phyloP scores from a whole-genome alignment of 2,113 vertebrate genomes.

The Pachycephala philippinensis region DNA sequence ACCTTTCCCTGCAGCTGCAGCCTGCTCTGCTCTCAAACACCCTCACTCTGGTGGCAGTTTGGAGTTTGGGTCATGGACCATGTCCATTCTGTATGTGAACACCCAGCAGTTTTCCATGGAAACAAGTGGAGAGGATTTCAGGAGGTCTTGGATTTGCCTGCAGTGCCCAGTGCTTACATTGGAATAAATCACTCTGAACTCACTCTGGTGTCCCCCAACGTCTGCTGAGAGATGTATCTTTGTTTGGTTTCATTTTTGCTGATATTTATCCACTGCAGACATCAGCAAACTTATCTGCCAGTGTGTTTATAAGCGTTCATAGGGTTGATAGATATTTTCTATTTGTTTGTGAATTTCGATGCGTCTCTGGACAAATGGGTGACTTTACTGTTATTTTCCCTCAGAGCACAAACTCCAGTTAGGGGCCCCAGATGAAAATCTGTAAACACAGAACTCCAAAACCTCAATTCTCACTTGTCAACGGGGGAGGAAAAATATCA shows the following conservation, averaged over 20 bases:
- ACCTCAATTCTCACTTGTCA: neutral
- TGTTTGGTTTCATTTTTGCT: neutral
- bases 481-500: neutral
- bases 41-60: neutral
- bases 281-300: neutral
- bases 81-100: neutral
- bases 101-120: neutral
- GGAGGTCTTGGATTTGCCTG: neutral
- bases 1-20: neutral
- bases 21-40: neutral
- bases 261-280: neutral
- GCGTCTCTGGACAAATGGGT: neutral
- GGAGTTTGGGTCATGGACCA: rapidly evolving
- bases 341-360: neutral
- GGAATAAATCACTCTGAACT: neutral
- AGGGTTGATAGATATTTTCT: neutral
- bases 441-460: neutral
- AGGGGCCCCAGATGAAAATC: neutral
- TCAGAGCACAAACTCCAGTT: neutral
- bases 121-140: neutral
- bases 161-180: neutral
- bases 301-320: neutral
- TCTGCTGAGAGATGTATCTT: neutral
- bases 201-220: rapidly evolving
- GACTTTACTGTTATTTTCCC: neutral